phyloP scores from a whole-genome alignment of 1,140 invertebrate genomes.

The Scaptomyza graminum region DNA sequence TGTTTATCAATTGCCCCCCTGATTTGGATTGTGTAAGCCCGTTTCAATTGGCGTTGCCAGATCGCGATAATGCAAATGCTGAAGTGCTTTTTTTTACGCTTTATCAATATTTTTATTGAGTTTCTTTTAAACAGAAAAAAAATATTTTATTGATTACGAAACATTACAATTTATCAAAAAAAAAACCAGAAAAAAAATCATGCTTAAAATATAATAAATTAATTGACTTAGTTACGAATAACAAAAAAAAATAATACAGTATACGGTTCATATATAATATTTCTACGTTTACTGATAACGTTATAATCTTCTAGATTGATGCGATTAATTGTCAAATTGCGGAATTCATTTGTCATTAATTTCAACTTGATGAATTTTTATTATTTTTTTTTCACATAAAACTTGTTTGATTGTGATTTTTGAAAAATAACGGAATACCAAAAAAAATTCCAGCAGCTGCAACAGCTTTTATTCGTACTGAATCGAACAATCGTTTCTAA shows the following conservation, averaged over 20 bases:
- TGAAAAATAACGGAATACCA: neutral
- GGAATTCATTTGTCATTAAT: neutral
- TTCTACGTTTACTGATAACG: neutral
- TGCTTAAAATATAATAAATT: neutral
- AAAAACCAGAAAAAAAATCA: too few relatives aligned
- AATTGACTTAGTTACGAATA: too few relatives aligned
- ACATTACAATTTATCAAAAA: too few relatives aligned
- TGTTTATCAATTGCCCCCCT: conserved; percentile 36
- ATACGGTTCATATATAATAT: too few relatives aligned
- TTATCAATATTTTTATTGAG: conserved; percentile 24
- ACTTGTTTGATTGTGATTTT: too few relatives aligned
- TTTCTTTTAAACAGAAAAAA: neutral
- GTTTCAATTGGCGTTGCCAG: conserved; percentile 45
- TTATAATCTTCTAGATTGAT: neutral
- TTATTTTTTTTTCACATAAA: too few relatives aligned
- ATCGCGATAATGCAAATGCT: conserved; percentile 15
- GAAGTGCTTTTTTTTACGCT: conserved; percentile 6
- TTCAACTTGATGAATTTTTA: too few relatives aligned
- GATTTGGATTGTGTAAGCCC: conserved; percentile 32
- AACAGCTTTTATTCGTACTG: neutral
- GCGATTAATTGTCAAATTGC: too few relatives aligned
- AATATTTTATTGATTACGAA: too few relatives aligned
- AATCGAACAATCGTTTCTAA: conserved; percentile 10
- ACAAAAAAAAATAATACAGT: too few relatives aligned
- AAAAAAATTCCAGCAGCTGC: neutral